Percentiles rank a stretch among this genome's conserved stretches.
phyloP scores from a whole-genome alignment of 2,113 vertebrate species.

The Prunella himalayana region DNA sequence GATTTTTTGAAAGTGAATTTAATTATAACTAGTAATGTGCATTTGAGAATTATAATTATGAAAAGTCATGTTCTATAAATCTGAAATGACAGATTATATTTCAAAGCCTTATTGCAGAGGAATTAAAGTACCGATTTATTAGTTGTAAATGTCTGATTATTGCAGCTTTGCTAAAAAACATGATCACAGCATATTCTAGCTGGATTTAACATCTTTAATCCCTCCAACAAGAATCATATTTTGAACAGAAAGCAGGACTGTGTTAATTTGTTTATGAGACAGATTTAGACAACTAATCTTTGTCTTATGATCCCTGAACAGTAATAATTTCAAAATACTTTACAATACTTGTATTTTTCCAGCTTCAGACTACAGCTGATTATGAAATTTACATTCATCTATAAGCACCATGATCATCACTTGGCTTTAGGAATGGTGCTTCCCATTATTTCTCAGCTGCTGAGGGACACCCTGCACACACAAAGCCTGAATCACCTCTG shows the following conservation, averaged over 20 bases:
- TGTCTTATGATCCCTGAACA: constrained; percentile 41
- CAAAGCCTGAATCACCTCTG: neutral
- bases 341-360: neutral
- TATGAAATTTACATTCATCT: neutral
- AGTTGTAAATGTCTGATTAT: constrained; percentile 80
- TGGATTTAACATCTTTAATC: constrained; percentile 73
- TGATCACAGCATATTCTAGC: constrained; percentile 62
- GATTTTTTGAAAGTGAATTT: constrained; percentile 78
- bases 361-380: neutral
- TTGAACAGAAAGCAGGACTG: constrained; percentile 63
- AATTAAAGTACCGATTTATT: constrained; percentile 78
- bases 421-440: neutral
- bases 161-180: constrained; percentile 73
- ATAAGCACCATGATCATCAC: neutral
- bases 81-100: constrained; percentile 80
- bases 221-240: constrained; percentile 63
- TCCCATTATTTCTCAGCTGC: neutral
- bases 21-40: constrained; percentile 74
- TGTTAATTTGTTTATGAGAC: constrained; percentile 74
- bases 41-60: constrained; percentile 75
- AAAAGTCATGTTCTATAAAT: constrained; percentile 74
- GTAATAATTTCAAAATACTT: constrained; percentile 53
- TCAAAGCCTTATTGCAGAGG: constrained; percentile 76
- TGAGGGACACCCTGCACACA: neutral
- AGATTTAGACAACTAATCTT: constrained; percentile 66